Evolutionary conservation across 2,797 vertebrate species (phyloP).

Genomic region (Pitangus sulphuratus): DNA sequence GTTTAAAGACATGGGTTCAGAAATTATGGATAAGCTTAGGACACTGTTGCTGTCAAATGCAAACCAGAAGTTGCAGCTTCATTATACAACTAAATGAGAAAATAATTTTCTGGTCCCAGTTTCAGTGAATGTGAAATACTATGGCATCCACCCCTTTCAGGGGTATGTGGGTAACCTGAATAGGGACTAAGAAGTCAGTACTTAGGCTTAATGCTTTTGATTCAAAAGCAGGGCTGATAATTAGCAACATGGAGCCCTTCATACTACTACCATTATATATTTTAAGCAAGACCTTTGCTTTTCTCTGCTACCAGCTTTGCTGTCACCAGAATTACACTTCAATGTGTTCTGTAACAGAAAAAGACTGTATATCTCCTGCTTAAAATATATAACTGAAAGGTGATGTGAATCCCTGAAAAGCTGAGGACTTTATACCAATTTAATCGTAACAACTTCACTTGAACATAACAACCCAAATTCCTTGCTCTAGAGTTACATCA

Average conservation of each 20-base stretch:
- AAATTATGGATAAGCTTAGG: not conserved
- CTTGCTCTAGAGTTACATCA: slow-evolving; percentile 7
- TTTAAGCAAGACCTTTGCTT: not conserved
- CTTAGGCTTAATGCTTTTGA: not conserved
- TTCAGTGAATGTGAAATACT: not conserved
- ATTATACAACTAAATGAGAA: not conserved
- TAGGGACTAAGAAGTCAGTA: not conserved
- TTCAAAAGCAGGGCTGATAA: not conserved
- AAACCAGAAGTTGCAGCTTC: not conserved
- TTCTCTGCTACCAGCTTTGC: not conserved
- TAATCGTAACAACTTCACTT: not conserved
- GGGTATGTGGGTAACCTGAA: not conserved
- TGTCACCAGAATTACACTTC: not conserved
- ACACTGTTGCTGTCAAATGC: not conserved
- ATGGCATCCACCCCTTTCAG: not conserved
- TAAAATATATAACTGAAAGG: not conserved
- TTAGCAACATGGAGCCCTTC: not conserved
- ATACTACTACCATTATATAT: not conserved
- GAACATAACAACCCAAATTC: slow-evolving; percentile 16
- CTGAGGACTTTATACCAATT: not conserved
- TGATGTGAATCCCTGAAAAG: not conserved
- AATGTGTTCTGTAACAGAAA: not conserved
- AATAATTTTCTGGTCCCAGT: not conserved
- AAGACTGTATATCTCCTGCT: not conserved
- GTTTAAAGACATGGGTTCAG: not conserved